phyloP scores from a whole-genome alignment of 2,888 invertebrate species.

The Archips crataeganus region DNA sequence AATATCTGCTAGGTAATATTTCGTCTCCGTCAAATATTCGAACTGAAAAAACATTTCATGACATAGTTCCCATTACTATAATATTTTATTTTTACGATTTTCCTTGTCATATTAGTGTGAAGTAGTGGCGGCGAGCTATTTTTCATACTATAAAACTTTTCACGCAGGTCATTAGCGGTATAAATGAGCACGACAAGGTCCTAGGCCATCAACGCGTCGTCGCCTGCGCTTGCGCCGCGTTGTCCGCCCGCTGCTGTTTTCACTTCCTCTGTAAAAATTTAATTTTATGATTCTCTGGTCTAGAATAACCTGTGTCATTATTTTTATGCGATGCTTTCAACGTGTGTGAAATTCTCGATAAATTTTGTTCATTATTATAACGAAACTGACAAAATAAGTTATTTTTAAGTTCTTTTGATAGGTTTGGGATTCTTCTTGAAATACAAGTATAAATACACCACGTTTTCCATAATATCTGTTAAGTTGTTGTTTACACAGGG shows the following conservation, averaged over 20 bases:
- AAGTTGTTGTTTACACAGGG: slow-evolving; percentile 23
- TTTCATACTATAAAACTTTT: slow-evolving; percentile 74
- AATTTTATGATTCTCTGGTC: slow-evolving; percentile 58
- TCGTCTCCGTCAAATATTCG: slow-evolving; percentile 11
- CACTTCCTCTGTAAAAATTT: slow-evolving; percentile 70
- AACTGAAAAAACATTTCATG: slow-evolving; percentile 25
- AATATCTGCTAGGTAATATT: slow-evolving; percentile 13
- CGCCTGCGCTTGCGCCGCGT: slow-evolving; percentile 52
- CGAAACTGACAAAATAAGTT: not conserved
- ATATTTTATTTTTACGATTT: slow-evolving; percentile 55
- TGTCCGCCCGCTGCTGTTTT: slow-evolving; percentile 51
- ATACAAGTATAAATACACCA: not conserved
- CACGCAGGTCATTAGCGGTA: slow-evolving; percentile 64
- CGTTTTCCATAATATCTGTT: slow-evolving; percentile 8
- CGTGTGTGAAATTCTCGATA: not conserved
- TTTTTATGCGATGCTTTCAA: slow-evolving; percentile 40
- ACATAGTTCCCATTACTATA: slow-evolving; percentile 17
- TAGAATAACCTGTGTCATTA: slow-evolving; percentile 43
- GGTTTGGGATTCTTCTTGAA: not conserved
- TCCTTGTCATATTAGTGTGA: slow-evolving; percentile 53
- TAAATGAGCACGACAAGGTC: slow-evolving; percentile 71
- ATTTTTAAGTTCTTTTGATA: too few relatives aligned
- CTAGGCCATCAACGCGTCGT: slow-evolving; percentile 69
- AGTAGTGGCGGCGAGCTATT: slow-evolving; percentile 57
- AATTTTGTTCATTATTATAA: not conserved